Evolutionary conservation across 2,888 invertebrate genomes (phyloP), one percentile per base, ranked within the genome.

Genomic region (Dioctria linearis): DNA sequence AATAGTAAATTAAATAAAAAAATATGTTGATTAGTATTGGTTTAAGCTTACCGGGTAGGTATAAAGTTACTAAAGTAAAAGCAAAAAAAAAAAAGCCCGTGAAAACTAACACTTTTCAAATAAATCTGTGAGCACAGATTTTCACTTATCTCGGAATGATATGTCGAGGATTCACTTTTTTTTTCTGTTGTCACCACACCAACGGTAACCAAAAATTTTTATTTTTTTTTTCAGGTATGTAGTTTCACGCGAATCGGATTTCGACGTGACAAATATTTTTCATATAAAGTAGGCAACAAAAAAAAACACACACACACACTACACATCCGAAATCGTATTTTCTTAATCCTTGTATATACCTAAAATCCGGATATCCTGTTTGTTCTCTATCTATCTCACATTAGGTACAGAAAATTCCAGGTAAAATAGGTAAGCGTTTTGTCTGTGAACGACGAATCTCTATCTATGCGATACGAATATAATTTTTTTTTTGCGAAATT

Each of bases 51-150:
- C 25, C 25, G 25, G 25, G 25, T 25, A 25, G 25, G 25, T 25
- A 25, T 25, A 25, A 25, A 25, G 25, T 25, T 25, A 37, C 25
- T 46, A 43, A 46, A 63, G 37, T 66, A 9, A 49, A 4, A 13
- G 46, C 49, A 46, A 54, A 54, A 4, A 11, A 4, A 11, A 61
- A 3, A 61, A 61, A 61, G 25, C 25, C 25, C 61, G 4, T 61
- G 61, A 39, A 61, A 61, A 61, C 61, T 61, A 61, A 61, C 61
- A 61, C 61, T 61, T 6, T 61, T 61, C 37, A 4, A 25, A 61
- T 39, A 25, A 61, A 61, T 25, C 61, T 61, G 5, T 61, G 4
- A 39, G 37, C 61, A 61, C 61, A 11, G 11, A 9, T 59, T 6
- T 61, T 39, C 61, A 61, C 61, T 61, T 61, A 61, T 39, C 37